Conservation (phyloP, 2,113 vertebrate genomes). For the Notothenia coriiceps region DNA sequence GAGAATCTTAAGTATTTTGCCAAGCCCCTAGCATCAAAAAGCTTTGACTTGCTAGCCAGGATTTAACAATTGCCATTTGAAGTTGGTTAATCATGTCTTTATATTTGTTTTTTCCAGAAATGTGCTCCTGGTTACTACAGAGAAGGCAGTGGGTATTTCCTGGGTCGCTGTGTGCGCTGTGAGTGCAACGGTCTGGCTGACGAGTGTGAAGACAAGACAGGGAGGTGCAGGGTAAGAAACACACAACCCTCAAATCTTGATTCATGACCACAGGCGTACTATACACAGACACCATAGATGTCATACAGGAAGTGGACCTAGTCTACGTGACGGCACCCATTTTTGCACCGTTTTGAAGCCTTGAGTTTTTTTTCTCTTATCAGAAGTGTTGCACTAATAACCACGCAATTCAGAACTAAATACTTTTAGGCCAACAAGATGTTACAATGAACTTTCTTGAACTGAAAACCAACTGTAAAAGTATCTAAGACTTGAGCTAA, state of each 20-base stretch:
- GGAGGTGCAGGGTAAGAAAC: constrained; percentile 91
- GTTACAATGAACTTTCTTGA: too few species aligned
- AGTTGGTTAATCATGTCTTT: neutral
- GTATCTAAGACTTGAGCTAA: neutral
- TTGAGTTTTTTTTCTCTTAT: too few species aligned
- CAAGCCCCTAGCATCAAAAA: neutral
- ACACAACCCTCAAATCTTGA: neutral
- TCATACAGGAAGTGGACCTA: too few species aligned
- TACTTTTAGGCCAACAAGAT: too few species aligned
- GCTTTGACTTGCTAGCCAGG: neutral
- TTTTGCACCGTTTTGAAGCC: too few species aligned
- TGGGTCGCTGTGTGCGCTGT: constrained; percentile 89
- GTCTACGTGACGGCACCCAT: too few species aligned
- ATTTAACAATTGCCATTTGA: too few species aligned
- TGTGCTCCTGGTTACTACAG: constrained; percentile 90
- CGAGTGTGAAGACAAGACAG: constrained; percentile 89
- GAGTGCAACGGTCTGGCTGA: constrained; percentile 89
- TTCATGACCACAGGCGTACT: neutral
- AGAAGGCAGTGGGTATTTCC: constrained; percentile 76
- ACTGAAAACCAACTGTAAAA: too few species aligned
- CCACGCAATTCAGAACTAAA: too few species aligned
- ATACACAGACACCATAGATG: neutral
- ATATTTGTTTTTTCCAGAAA: constrained; percentile 80
- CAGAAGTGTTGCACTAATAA: too few species aligned
- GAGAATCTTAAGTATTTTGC: neutral